Percentiles rank a stretch among this genome's conserved stretches.
These are phyloP conservation scores for Leucophenga maculata DNA, from an alignment of 2,888 invertebrate genomes.

Conservation along the genomic window DNA sequence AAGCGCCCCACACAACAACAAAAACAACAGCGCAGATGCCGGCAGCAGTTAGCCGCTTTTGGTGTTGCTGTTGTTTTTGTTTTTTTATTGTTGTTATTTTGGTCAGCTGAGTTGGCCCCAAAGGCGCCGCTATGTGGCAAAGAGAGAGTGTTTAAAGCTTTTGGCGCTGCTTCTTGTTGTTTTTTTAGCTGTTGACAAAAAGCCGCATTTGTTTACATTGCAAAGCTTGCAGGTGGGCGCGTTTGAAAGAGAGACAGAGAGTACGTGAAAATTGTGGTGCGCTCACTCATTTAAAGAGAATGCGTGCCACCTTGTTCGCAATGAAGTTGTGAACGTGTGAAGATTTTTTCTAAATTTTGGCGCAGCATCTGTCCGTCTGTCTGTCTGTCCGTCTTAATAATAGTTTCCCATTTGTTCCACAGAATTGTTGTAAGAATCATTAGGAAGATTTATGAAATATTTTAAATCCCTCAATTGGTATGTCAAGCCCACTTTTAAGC, in stretches of 20 bases:
- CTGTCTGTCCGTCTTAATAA: too few relatives aligned
- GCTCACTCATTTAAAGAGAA: too few relatives aligned
- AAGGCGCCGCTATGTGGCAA: slow-evolving; percentile 28
- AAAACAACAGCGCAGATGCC: background rate
- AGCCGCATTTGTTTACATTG: slow-evolving; percentile 18
- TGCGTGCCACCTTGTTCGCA: background rate
- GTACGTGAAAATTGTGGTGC: background rate
- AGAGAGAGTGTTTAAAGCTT: background rate
- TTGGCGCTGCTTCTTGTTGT: background rate
- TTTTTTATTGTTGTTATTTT: slow-evolving; percentile 33
- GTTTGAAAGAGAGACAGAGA: background rate
- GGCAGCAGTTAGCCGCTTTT: slow-evolving; percentile 16
- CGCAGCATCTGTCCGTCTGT: too few relatives aligned
- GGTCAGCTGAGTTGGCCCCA: slow-evolving; percentile 36
- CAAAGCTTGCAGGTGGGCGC: slow-evolving; percentile 20
- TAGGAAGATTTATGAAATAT: too few relatives aligned
- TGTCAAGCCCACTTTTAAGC: too few relatives aligned
- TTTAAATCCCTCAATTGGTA: too few relatives aligned
- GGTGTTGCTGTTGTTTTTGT: slow-evolving; percentile 41
- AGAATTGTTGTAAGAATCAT: too few relatives aligned
- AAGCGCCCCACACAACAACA: background rate
- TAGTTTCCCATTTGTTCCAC: too few relatives aligned
- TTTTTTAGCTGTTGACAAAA: slow-evolving; percentile 1
- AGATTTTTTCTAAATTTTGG: too few relatives aligned
- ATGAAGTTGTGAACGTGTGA: slow-evolving; percentile 1